These are phyloP conservation scores for Antennarius striatus DNA, from an alignment of 2,113 vertebrate genomes.

Conservation along the genomic window DNA sequence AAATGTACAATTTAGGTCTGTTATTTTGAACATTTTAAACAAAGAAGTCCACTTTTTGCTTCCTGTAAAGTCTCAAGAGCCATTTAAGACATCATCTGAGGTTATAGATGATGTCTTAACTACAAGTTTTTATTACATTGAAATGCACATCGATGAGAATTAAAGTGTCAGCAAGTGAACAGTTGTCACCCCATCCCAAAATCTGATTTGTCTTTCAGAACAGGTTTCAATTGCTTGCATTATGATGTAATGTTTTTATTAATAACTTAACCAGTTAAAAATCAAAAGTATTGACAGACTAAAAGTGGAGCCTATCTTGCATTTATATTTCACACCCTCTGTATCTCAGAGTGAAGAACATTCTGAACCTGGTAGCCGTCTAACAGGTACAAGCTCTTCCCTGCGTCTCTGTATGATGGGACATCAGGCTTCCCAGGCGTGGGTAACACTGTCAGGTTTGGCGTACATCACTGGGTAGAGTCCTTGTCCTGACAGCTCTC, in stretches of 20 bases:
- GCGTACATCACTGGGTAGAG: slow-evolving; percentile 43
- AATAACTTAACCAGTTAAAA: neutral
- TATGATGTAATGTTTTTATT: neutral
- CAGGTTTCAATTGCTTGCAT: neutral
- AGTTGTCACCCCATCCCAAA: too few relatives aligned
- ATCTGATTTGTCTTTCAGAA: too few relatives aligned
- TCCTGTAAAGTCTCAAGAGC: too few relatives aligned
- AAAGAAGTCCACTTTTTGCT: too few relatives aligned
- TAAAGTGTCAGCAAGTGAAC: too few relatives aligned
- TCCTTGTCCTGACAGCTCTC: slow-evolving; percentile 60
- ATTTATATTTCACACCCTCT: slow-evolving; percentile 11
- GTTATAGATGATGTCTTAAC: too few relatives aligned
- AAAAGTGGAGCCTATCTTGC: neutral
- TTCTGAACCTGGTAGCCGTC: slow-evolving; percentile 4
- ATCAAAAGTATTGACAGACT: neutral
- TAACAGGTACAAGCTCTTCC: slow-evolving; percentile 46
- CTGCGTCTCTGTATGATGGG: slow-evolving; percentile 35
- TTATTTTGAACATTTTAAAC: too few relatives aligned
- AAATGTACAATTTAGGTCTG: too few relatives aligned
- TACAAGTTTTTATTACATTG: too few relatives aligned
- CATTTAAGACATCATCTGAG: neutral
- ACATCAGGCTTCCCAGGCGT: slow-evolving; percentile 43
- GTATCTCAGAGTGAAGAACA: neutral
- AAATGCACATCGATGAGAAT: too few relatives aligned
- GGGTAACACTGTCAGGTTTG: slow-evolving; percentile 46